Conservation (phyloP, 1,140 invertebrate genomes). For the Apis dorsata region DNA sequence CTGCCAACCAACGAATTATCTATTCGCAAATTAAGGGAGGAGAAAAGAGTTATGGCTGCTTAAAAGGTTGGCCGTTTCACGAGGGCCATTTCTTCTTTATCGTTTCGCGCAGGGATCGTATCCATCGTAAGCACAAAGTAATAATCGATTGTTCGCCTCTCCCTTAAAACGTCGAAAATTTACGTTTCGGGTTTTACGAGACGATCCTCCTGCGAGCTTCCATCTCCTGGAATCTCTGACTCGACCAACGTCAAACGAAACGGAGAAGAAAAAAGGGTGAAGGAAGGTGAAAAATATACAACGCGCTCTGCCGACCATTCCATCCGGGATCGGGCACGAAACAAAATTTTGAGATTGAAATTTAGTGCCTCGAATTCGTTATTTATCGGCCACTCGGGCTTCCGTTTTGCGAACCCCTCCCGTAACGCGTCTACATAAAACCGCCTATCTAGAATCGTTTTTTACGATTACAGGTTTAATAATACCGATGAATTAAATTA, state of each 20-base stretch:
- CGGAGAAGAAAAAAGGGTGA: not conserved
- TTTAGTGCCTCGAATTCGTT: constrained; percentile 37
- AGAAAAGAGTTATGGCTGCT: constrained; percentile 68
- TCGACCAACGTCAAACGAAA: not conserved
- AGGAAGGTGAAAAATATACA: not conserved
- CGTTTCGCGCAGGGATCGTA: constrained; percentile 44
- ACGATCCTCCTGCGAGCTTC: not conserved
- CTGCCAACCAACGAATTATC: constrained; percentile 44
- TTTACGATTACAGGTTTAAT: constrained; percentile 28
- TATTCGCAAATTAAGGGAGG: constrained; percentile 56
- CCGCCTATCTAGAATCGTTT: not conserved
- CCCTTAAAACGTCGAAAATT: constrained; percentile 68
- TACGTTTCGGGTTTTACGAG: constrained; percentile 69
- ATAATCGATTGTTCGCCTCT: constrained; percentile 68
- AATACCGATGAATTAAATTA: constrained; percentile 45
- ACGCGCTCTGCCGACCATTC: not conserved
- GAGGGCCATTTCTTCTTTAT: constrained; percentile 59
- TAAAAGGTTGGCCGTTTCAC: constrained; percentile 67
- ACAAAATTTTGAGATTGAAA: constrained; percentile 45
- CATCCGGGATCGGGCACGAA: not conserved
- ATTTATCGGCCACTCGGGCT: constrained; percentile 54
- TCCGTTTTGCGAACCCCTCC: constrained; percentile 31
- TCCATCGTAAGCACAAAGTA: constrained; percentile 61
- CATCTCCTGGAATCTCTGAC: constrained; percentile 24
- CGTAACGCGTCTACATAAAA: not conserved